Conservation (phyloP, 2,113 vertebrate genomes). For the Dascyllus trimaculatus region DNA sequence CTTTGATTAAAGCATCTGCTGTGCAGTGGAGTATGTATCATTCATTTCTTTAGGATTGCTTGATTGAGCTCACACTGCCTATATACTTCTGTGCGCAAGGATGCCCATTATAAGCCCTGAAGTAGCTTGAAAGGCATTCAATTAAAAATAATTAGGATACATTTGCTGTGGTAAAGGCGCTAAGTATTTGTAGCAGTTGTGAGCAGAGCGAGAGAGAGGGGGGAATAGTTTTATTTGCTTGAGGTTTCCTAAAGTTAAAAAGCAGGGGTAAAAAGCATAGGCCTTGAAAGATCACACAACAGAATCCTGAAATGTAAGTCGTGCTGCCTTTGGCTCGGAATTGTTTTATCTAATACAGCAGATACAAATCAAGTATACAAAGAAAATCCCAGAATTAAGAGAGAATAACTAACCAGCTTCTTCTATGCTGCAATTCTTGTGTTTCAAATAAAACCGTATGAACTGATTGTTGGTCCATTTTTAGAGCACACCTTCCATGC, state of each 20-base stretch:
- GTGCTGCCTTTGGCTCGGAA: background rate
- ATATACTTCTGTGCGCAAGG: background rate
- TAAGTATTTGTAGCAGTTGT: conserved; percentile 33
- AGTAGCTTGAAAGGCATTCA: conserved; percentile 21
- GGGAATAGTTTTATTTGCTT: background rate
- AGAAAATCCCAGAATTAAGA: background rate
- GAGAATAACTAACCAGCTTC: background rate
- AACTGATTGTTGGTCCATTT: background rate
- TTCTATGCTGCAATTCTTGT: background rate
- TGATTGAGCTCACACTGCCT: conserved; percentile 22
- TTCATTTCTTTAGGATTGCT: conserved; percentile 6
- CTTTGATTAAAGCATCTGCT: conserved; percentile 8
- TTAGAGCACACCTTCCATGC: background rate
- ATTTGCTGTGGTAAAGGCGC: conserved; percentile 17
- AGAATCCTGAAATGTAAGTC: background rate
- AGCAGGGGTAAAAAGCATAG: background rate
- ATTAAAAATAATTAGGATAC: conserved; percentile 40
- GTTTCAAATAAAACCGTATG: background rate
- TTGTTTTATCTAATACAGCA: background rate
- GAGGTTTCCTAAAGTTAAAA: conserved; percentile 10
- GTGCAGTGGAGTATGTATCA: background rate
- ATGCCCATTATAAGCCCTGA: background rate
- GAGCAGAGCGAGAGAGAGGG: background rate
- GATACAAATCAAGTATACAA: background rate
- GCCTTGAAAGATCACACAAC: background rate